These are phyloP conservation scores for Dipodomys spectabilis DNA, from an alignment of 2,113 vertebrate species.

Conservation along the genomic window DNA sequence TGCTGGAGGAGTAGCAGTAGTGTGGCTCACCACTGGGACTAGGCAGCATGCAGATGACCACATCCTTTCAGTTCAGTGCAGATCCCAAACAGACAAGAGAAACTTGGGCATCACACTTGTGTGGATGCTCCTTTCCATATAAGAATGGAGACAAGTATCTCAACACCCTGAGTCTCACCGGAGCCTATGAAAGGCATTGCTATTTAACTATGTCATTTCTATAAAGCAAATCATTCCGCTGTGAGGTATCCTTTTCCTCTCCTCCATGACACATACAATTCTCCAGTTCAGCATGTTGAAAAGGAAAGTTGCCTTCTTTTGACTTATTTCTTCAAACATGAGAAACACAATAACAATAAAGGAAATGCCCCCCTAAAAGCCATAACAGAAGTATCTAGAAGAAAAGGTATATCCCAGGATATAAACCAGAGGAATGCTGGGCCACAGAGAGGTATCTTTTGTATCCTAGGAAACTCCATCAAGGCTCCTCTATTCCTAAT, in stretches of 20 bases:
- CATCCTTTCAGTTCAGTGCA: neutral
- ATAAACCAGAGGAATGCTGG: neutral
- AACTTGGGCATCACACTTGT: rapidly evolving
- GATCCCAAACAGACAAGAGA: neutral
- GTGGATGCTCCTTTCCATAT: neutral
- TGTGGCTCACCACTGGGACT: neutral
- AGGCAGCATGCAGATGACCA: neutral
- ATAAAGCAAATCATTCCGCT: neutral
- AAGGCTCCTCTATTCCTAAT: neutral
- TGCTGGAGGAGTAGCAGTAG: neutral
- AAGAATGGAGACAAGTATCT: neutral
- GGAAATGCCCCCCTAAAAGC: neutral
- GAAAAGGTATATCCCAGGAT: neutral
- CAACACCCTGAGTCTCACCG: neutral
- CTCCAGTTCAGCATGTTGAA: neutral
- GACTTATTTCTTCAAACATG: neutral
- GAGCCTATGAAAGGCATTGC: neutral
- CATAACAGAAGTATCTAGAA: neutral
- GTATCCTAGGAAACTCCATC: neutral
- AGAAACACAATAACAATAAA: neutral
- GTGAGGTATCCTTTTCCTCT: neutral
- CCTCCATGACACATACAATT: neutral
- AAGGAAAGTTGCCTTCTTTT: neutral
- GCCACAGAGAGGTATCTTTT: neutral
- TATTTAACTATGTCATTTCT: neutral